These are phyloP conservation scores for Phoebastria nigripes DNA, from an alignment of 2,797 vertebrate genomes.

Conservation along the genomic window DNA sequence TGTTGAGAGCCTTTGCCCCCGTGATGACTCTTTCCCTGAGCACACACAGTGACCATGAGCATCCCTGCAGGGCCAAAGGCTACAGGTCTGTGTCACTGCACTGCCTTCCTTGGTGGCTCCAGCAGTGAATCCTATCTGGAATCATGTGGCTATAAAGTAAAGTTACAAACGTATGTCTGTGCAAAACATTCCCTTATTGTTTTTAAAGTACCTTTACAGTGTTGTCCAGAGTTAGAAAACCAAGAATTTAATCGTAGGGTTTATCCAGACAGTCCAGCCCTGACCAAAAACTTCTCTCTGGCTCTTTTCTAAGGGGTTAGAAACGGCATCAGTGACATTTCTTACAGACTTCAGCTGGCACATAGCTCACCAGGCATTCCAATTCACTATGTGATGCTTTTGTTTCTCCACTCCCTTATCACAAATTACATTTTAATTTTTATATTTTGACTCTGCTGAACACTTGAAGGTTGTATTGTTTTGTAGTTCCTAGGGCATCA, in stretches of 20 bases:
- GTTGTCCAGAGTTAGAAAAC: neutral
- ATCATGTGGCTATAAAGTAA: rapidly evolving
- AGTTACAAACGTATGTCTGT: neutral
- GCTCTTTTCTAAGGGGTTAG: neutral
- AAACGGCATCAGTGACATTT: neutral
- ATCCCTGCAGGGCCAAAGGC: neutral
- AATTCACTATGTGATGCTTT: neutral
- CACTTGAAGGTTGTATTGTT: neutral
- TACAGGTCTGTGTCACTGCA: neutral
- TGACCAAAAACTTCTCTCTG: neutral
- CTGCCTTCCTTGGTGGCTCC: neutral
- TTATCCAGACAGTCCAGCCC: neutral
- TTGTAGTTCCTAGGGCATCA: neutral
- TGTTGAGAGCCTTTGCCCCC: neutral
- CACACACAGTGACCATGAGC: rapidly evolving
- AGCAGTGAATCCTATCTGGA: neutral
- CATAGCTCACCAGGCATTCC: neutral
- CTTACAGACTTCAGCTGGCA: neutral
- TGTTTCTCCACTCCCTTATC: neutral
- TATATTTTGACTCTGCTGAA: neutral
- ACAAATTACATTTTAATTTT: neutral
- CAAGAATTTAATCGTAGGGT: neutral
- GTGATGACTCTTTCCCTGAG: neutral
- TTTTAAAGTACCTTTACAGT: neutral
- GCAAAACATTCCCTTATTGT: neutral